Evolutionary conservation across 2,113 vertebrate genomes (phyloP), one percentile per base, ranked within the genome.

Genomic region (Bucco capensis): DNA sequence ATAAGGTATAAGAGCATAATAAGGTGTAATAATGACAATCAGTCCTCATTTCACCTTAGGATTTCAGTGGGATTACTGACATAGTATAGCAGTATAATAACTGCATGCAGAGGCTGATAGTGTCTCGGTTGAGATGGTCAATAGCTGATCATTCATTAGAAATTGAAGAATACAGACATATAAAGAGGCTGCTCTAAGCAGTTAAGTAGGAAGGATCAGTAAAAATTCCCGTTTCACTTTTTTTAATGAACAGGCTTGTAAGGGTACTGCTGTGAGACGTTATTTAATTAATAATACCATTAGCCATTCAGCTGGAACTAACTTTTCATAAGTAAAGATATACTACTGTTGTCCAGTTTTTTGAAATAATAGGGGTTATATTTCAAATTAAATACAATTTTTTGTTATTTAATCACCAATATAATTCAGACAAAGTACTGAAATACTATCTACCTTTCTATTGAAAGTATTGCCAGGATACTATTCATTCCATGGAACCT

Each of bases 301-400:
- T 56, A 88, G 33, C 73, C 57, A 67, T 79, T 88, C 58, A 83
- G 38, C n/a, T 86, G 67, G 24, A 88, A 78, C 37, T 66, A 56
- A 83, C 38, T 51, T 91, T 91, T 69, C n/a, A 23, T 91, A 79
- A 79, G 62, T 77, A 73, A 47, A 79, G 88, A 8, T 79, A 54
- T 44, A 74, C 53, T 75, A 54, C 40, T 42, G 21, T 61, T 91
- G 8, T 3, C 31, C 49, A 85, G 71, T 79, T 62, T 92, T 91
- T 88, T 53, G 54, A 84, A 95, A 85, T 84, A 94, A 66, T 60
- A 84, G 11, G 12, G 77, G 31, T 92, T 92, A 74, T 82, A 87
- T 94, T 93, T 96, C 74, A 90, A 88, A 85, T 93, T 67, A 94
- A 85, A 95, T 88, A 89, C 19, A 61, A 54, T 89, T 90, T 88